Base-by-base conservation (phyloP, 2,888 invertebrate species). In the Drosophila maculinotata region DNA sequence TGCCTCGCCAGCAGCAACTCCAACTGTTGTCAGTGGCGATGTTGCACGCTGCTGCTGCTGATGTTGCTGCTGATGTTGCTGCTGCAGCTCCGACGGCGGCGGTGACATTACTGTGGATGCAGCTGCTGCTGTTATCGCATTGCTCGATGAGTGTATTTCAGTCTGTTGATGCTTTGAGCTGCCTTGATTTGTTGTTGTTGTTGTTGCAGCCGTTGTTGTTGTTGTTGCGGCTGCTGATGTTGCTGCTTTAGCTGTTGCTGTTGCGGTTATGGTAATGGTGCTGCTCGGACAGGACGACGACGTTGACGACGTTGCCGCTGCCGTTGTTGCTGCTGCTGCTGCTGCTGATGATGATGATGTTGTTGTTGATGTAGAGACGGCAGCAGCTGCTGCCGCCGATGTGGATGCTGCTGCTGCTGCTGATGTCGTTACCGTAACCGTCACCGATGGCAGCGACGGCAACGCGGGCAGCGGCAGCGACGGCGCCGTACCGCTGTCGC, bases 401-500 rank as follows among this genome's bases (percentile, higher is more conserved):
- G 82, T 71, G 23, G 80, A 75, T 25, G 77, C 74, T 10, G 73
- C 70, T 8, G 67, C 60, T 25, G 39, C 36, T 20, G 20, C 20
- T 20, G 63, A 48, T 53, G 71, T 39, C 47, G 64, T 58, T 42
- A 60, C 64, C 54, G 77, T 64, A 38, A 74, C 57, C 49, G 72
- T 64, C 49, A 71, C 64, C 56, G 67, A 45, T 31, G 45, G 53
- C 57, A 71, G 33, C 12, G 73, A 45, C 45, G 76, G 77, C 57
- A 81, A 30, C 12, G 73, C 45, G 45, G 76, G 77, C 57, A 81
- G 69, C 69, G 87, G 53, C 62, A 82, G 74, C 59, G 88, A 65
- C 47, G 82, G 70, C 10, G 72, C 79, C 39, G 82, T 69, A 26
- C 85, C 83, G 65, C 87, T 92, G 90, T 85, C 93, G 90, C 94